Percentiles rank a stretch among this genome's conserved stretches.
phyloP scores from a whole-genome alignment of 1,140 invertebrate species.

The Plectus sambesii region DNA sequence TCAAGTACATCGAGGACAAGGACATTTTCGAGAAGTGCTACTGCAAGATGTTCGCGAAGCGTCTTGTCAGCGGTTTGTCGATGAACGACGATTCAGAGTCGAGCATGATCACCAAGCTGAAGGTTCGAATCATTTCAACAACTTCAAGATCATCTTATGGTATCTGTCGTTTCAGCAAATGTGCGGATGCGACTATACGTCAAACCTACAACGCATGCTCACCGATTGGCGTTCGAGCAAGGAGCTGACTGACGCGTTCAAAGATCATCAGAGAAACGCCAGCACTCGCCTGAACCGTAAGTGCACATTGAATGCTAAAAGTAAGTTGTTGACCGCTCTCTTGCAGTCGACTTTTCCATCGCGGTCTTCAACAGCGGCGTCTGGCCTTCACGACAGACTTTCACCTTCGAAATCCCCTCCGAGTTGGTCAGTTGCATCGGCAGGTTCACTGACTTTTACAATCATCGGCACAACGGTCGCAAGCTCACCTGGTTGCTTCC shows the following conservation, averaged over 20 bases:
- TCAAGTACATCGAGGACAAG: constrained; percentile 99
- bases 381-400: no score
- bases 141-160: no score
- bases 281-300: no score
- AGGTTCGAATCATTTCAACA: no score
- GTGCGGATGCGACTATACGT: constrained; percentile 98
- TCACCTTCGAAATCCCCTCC: constrained; percentile 15
- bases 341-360: constrained; percentile 50
- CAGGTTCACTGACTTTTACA: constrained; percentile 88
- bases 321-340: no score
- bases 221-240: constrained; percentile 94
- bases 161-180: no score
- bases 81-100: constrained; percentile 97
- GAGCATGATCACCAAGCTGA: constrained; percentile 98
- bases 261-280: no score
- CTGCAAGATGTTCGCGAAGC: constrained; percentile 94
- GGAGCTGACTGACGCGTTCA: constrained; percentile 55
- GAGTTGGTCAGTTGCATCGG: constrained; percentile 83
- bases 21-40: constrained; percentile 99
- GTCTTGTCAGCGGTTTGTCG: constrained; percentile 90
- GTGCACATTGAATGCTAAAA: no score
- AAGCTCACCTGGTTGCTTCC: constrained; percentile 96
- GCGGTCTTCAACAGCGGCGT: constrained; percentile 82
- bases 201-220: constrained; percentile 93
- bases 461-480: constrained; percentile 81